Evolutionary conservation across 2,113 vertebrate genomes (phyloP).

Genomic region (Nicator chloris): DNA sequence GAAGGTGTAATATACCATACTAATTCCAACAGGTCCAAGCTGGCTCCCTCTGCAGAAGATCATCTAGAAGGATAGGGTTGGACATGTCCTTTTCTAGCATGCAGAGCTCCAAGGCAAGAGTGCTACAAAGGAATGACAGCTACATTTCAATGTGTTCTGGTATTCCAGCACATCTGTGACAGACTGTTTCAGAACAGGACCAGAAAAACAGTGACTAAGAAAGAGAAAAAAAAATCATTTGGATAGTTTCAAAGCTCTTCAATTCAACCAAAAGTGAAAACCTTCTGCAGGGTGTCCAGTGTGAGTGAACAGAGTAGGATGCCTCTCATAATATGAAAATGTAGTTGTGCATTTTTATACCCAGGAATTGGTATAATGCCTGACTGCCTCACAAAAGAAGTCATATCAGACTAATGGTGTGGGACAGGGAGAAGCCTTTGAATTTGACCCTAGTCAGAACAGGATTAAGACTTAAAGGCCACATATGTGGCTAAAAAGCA

Average conservation of each 20-base stretch:
- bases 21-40: not conserved
- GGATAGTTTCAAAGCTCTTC: not conserved
- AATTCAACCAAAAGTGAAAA: not conserved
- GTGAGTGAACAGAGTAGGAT: not conserved
- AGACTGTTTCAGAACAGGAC: not conserved
- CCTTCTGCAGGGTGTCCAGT: not conserved
- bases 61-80: not conserved
- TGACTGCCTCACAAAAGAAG: not conserved
- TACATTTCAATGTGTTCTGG: not conserved
- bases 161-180: not conserved
- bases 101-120: not conserved
- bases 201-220: not conserved
- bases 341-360: not conserved
- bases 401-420: not conserved
- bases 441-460: not conserved
- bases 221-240: not conserved
- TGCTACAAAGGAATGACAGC: not conserved
- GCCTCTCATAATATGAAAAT: not conserved
- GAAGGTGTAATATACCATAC: not conserved
- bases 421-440: slow-evolving; percentile 4
- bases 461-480: not conserved
- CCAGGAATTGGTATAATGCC: not conserved
- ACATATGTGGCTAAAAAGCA: not conserved
- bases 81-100: not conserved
- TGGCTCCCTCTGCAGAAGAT: not conserved